Percentiles rank a stretch among this genome's conserved stretches.
phyloP scores from a whole-genome alignment of 2,888 invertebrate genomes.

The Caenorhabditis panamensis region DNA sequence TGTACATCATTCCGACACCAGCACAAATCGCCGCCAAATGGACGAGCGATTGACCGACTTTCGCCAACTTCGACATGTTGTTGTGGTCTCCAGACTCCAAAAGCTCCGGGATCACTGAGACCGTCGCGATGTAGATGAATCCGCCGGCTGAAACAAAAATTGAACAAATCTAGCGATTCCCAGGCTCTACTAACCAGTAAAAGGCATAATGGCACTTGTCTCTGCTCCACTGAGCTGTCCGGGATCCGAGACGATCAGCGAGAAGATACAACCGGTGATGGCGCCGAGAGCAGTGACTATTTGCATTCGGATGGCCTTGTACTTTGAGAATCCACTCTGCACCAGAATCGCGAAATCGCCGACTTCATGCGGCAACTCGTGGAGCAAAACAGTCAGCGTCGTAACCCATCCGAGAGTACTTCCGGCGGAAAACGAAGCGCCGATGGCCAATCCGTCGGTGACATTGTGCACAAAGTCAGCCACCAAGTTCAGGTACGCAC shows the following conservation, averaged over 20 bases:
- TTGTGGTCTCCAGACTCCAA: slow-evolving; percentile 82
- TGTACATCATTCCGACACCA: slow-evolving; percentile 57
- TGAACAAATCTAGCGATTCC: no score
- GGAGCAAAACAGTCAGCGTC: slow-evolving; percentile 95
- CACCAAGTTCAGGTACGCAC: slow-evolving; percentile 95
- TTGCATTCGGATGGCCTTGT: slow-evolving; percentile 95
- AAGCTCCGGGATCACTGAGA: slow-evolving; percentile 97
- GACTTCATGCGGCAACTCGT: slow-evolving; percentile 99
- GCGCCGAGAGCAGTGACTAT: slow-evolving; percentile 95
- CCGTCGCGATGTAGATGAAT: slow-evolving; percentile 99
- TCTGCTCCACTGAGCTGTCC: slow-evolving; percentile 83
- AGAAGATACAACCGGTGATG: slow-evolving; percentile 86
- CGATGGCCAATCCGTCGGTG: slow-evolving; percentile 98
- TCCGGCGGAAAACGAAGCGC: slow-evolving; percentile 86
- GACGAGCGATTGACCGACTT: slow-evolving; percentile 39
- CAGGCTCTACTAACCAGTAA: slow-evolving; percentile 84
- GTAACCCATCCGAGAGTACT: slow-evolving; percentile 86
- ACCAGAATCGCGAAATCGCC: slow-evolving; percentile 99
- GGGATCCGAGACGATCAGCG: slow-evolving; percentile 68
- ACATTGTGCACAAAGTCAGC: slow-evolving; percentile 99
- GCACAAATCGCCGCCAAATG: slow-evolving; percentile 31
- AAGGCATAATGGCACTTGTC: slow-evolving; percentile 93
- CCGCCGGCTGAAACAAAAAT: slow-evolving; percentile 83
- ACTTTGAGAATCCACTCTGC: slow-evolving; percentile 94
- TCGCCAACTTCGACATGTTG: slow-evolving; percentile 40